phyloP scores from a whole-genome alignment of 2,888 invertebrate genomes.

The Diplazon laetatorius region DNA sequence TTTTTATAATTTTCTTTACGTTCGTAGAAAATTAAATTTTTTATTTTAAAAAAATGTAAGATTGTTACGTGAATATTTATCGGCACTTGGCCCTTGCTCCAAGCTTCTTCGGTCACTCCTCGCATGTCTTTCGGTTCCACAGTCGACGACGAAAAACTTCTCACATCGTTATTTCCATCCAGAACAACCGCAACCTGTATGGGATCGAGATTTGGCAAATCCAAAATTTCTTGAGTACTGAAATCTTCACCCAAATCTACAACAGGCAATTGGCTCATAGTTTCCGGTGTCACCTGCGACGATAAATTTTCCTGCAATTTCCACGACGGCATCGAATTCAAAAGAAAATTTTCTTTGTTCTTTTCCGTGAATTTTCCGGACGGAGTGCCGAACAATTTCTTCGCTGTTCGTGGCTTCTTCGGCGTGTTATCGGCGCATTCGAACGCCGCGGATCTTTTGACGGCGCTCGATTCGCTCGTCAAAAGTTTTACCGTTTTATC shows the following conservation, averaged over 20 bases:
- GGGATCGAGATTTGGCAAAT: slow-evolving; percentile 42
- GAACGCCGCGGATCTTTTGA: background rate
- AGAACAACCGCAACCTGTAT: slow-evolving; percentile 26
- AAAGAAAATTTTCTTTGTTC: slow-evolving; percentile 52
- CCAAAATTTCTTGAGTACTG: slow-evolving; percentile 61
- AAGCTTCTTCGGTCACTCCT: slow-evolving; percentile 68
- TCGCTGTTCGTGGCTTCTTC: slow-evolving; percentile 14
- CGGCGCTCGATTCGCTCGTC: slow-evolving; percentile 5
- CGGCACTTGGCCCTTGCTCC: slow-evolving; percentile 80
- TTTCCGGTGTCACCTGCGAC: slow-evolving; percentile 60
- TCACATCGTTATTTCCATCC: slow-evolving; percentile 12
- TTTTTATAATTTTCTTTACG: background rate
- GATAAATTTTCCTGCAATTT: background rate
- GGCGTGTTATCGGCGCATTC: background rate
- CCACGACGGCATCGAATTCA: background rate
- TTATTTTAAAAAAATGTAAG: slow-evolving; percentile 67
- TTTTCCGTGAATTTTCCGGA: background rate
- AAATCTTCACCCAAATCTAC: slow-evolving; percentile 80
- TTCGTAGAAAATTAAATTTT: background rate
- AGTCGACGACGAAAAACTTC: background rate
- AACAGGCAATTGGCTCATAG: slow-evolving; percentile 74
- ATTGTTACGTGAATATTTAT: slow-evolving; percentile 46
- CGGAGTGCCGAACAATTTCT: slow-evolving; percentile 14
- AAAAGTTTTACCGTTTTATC: background rate
- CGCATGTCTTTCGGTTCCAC: slow-evolving; percentile 24